Evolutionary conservation across 2,113 vertebrate genomes (phyloP), one percentile per base, ranked within the genome.

Genomic region (Tachycineta bicolor): DNA sequence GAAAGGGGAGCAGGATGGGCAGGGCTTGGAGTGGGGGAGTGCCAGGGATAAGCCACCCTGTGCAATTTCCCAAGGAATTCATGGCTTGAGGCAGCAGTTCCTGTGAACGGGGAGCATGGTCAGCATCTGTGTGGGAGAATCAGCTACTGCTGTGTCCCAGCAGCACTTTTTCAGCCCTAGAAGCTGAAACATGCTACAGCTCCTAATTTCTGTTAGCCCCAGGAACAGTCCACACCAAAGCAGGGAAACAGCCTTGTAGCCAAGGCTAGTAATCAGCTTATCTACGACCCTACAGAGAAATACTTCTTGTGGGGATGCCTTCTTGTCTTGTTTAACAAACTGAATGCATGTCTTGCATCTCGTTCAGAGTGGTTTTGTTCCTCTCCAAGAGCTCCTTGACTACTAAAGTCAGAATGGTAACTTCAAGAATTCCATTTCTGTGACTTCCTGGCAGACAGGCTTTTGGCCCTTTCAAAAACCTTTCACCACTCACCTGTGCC

Each of bases 1-100:
- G 41, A 49, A 31, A 25, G 67, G 9, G 22, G 23, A 93, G 15
- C 28, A 53, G 58, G 14, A 26, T 2, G 12, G 43, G 22, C 12
- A 65, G 31, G 26, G 19, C 4, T 68, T 46, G 20, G 9, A 46
- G 2, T 9, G 19, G 17, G 22, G n/a, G 44, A 0, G 0, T 7
- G n/a, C 6, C 31, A 37, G 21, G 21, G 31, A 16, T 33, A 39
- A 81, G 1, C 3, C 39, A 34, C 5, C 15, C 0, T 0, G 33
- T 37, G n/a, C 31, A 41, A 29, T 20, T 63, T 14, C 39, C 50
- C 0, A 0, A 73, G 23, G 39, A 70, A 56, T 68, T 78, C 26
- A 9, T 53, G 41, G 12, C 62, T n/a, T 79, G 49, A 37, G 31
- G 70, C 15, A 47, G 44, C 56, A 50, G 47, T 6, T 43, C 12